Conservation (phyloP, 1,140 invertebrate species). For the Hyles euphorbiae region DNA sequence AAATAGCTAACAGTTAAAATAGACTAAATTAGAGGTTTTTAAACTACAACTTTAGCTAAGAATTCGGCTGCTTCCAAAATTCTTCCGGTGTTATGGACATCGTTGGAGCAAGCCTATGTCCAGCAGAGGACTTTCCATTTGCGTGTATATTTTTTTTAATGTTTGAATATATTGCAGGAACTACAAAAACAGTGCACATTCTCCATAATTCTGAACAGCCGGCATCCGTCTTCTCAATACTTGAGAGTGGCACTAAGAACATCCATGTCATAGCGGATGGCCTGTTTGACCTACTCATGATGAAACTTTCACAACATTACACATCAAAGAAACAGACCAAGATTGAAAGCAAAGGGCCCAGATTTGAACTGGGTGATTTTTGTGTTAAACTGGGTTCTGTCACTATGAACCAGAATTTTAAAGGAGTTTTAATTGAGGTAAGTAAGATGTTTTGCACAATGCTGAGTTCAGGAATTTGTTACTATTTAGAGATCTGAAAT, state of each 20-base stretch:
- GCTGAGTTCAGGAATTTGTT: not conserved
- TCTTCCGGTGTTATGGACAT: no score
- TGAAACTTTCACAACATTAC: constrained; percentile 91
- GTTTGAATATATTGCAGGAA: constrained; percentile 35
- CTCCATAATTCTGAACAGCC: constrained; percentile 97
- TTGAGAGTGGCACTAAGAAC: constrained; percentile 91
- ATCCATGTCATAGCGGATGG: constrained; percentile 92
- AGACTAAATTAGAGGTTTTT: no score
- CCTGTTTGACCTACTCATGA: constrained; percentile 93
- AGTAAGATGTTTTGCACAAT: constrained; percentile 20
- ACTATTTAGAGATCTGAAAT: no score
- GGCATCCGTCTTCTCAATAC: constrained; percentile 92
- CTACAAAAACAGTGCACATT: constrained; percentile 89
- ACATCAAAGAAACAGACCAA: constrained; percentile 91
- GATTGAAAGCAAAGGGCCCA: constrained; percentile 93
- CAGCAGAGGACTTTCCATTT: no score
- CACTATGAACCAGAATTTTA: constrained; percentile 94
- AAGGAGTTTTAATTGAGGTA: constrained; percentile 95
- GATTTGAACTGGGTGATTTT: constrained; percentile 96
- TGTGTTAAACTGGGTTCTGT: constrained; percentile 95
- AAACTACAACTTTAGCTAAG: no score
- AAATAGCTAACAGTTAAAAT: not conserved
- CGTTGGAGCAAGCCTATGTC: no score
- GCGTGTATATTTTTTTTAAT: no score
- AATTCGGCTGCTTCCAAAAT: no score